phyloP scores from a whole-genome alignment of 2,797 vertebrate genomes.

The Propithecus deckenii region DNA sequence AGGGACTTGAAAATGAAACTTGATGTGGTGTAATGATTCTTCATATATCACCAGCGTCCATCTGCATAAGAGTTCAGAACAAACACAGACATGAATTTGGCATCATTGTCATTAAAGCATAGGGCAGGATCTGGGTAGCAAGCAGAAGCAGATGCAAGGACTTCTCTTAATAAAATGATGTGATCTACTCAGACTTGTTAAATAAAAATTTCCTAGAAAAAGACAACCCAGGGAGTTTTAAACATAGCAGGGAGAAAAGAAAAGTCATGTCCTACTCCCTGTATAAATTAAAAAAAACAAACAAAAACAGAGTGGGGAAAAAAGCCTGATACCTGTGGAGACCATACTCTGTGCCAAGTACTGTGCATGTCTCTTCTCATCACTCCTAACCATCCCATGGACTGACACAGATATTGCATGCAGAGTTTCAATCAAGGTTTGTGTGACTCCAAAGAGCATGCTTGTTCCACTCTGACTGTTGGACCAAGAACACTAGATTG shows the following conservation, averaged over 20 bases:
- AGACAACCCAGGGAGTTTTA: not conserved
- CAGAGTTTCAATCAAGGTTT: not conserved
- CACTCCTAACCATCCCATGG: not conserved
- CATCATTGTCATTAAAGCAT: not conserved
- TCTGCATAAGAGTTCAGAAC: slow-evolving; percentile 34
- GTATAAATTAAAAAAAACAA: not conserved
- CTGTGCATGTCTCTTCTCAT: not conserved
- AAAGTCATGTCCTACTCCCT: not conserved
- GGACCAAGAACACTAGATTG: too few relatives aligned
- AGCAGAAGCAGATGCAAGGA: not conserved
- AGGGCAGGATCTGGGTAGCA: not conserved
- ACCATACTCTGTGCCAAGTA: not conserved
- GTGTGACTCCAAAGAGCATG: not conserved
- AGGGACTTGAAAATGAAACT: slow-evolving; percentile 83
- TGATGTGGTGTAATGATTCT: slow-evolving; percentile 80
- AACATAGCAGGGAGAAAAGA: too few relatives aligned
- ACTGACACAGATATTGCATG: not conserved
- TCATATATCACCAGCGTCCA: slow-evolving; percentile 66
- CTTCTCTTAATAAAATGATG: not conserved
- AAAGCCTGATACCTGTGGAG: not conserved
- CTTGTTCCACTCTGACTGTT: not conserved
- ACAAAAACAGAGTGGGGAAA: not conserved
- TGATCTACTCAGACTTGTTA: not conserved
- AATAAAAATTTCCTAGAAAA: not conserved
- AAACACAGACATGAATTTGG: slow-evolving; percentile 1